Evolutionary conservation across 92 coral and sea anemone genomes (phyloP), one percentile per base, ranked within the genome.

Genomic region (Porites lobata): DNA sequence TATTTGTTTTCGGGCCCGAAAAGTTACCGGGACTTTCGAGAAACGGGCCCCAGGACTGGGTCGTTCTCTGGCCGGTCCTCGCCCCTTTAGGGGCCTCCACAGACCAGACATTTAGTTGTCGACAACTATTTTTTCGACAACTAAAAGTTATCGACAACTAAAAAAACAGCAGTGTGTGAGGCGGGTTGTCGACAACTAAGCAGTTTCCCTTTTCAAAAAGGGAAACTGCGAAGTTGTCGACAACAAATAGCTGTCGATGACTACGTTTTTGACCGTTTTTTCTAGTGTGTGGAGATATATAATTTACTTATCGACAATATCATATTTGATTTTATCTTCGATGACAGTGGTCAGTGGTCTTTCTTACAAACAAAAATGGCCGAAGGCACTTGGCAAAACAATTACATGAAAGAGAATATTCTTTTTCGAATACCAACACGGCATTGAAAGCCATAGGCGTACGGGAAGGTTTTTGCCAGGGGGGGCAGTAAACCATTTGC

Each of bases 221-320:
- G 65, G 19, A 76, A 76, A 52, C 65, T 76, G 80, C 82, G 7
- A 43, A 32, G 85, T 80, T 65, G 76, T 80, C 66, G 85, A 80
- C 22, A 80, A 80, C 85, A 80, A 79, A 62, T 79, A 65, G 85
- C 29, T 80, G 75, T 80, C 76, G 76, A 80, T 80, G 64, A 75
- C 68, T 63, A 38, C 50, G 17, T 75, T 47, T 80, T 66, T 65
- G 59, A 12, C 59, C 6, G 59, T 80, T 24, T 66, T 50, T 62
- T 38, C 43, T 38, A 3, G 43, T 65, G 59, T 43, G 64, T 80
- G 59, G 50, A 51, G 85, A 38, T 56, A 66, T n/a, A 47, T 64
- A 65, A 63, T 66, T 81, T 81, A 81, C 64, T 81, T 15, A 75
- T 67, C 85, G 65, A 81, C 75, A 81, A 81, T 17, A 81, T 50